These are phyloP conservation scores for Trinectes maculatus DNA, from an alignment of 2,113 vertebrate genomes.

Conservation along the genomic window DNA sequence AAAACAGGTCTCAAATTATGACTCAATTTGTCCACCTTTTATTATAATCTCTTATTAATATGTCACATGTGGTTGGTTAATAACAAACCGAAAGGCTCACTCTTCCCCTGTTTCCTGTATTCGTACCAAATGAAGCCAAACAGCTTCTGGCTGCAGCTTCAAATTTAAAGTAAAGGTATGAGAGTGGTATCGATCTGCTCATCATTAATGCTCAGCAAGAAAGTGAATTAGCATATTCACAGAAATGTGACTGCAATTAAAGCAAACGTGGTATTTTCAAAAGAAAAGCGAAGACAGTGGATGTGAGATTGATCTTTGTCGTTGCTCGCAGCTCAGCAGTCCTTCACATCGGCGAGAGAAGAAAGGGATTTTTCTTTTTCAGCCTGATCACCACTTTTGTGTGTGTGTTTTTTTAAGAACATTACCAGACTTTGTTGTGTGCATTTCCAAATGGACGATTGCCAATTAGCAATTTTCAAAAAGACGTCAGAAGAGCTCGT, in stretches of 20 bases:
- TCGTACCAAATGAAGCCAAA: no score
- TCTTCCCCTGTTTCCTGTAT: no score
- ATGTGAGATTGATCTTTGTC: conserved; percentile 8
- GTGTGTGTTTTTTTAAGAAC: neutral
- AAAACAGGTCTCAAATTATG: neutral
- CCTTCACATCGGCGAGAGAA: neutral
- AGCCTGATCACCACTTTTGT: neutral
- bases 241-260: no score
- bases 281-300: neutral
- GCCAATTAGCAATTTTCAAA: conserved; percentile 13
- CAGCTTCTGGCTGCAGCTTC: no score
- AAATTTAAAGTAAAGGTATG: no score
- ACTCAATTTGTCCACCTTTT: no score
- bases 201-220: no score
- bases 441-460: neutral
- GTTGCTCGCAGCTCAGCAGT: neutral
- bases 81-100: no score
- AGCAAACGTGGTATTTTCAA: neutral
- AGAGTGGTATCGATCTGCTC: no score
- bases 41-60: no score
- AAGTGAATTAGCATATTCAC: no score
- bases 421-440: conserved; percentile 14
- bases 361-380: neutral
- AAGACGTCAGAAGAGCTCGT: neutral
- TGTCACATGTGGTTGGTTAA: no score